Evolutionary conservation across 2,113 vertebrate genomes (phyloP).

Genomic region (Pelodiscus sinensis): DNA sequence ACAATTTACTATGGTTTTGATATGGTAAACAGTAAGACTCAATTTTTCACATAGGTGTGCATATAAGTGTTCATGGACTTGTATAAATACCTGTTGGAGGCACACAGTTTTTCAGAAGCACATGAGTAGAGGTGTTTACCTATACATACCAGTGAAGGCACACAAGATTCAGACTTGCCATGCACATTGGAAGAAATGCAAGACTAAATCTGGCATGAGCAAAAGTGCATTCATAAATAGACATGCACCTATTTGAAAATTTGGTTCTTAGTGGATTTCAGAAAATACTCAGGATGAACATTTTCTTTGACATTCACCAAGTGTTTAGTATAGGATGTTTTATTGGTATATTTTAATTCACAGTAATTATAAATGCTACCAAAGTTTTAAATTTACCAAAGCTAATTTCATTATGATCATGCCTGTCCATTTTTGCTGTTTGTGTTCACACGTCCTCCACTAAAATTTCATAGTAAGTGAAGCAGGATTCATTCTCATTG

Average conservation of each 20-base stretch:
- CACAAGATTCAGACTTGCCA: neutral
- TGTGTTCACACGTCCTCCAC: neutral
- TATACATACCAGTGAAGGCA: neutral
- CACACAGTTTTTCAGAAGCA: neutral
- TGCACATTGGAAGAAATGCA: neutral
- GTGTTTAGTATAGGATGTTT: neutral
- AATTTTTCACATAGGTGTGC: rapidly evolving
- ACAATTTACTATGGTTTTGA: neutral
- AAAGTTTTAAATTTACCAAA: neutral
- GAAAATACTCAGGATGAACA: neutral
- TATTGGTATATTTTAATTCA: neutral
- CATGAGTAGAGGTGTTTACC: neutral
- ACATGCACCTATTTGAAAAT: neutral
- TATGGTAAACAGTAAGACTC: neutral
- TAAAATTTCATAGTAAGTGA: constrained; percentile 3
- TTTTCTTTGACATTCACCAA: neutral
- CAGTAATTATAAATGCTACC: neutral
- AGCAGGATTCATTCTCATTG: neutral
- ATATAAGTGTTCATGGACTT: neutral
- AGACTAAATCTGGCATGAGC: neutral
- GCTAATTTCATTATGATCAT: neutral
- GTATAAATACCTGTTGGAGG: neutral
- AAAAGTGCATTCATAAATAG: neutral
- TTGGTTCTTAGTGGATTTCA: neutral
- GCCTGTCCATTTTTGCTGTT: neutral